Conservation (phyloP, 2,113 vertebrate genomes). For the Ranitomeya variabilis region DNA sequence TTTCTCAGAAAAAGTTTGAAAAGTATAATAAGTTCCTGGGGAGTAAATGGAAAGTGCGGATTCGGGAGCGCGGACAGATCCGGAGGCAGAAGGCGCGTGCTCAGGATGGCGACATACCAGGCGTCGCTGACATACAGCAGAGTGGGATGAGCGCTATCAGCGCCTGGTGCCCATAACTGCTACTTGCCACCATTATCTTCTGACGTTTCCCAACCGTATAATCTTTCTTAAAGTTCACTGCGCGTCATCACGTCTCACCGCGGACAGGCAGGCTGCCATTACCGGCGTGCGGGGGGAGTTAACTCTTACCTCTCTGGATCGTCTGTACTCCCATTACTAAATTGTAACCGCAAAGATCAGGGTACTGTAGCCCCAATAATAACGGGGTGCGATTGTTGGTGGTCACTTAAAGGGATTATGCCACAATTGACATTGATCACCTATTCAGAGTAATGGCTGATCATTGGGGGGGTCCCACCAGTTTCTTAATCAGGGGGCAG, state of each 20-base stretch:
- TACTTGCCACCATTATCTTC: constrained; percentile 7
- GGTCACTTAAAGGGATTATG: no score
- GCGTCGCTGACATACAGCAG: background rate
- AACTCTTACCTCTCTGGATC: background rate
- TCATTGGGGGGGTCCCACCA: no score
- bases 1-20: background rate
- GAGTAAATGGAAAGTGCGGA: background rate
- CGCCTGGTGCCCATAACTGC: constrained; percentile 5
- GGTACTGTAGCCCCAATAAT: no score
- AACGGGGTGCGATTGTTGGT: no score
- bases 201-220: background rate
- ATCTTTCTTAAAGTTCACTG: constrained; percentile 46
- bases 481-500: no score
- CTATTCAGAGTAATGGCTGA: no score
- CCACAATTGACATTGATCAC: no score
- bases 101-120: background rate
- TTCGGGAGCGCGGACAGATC: background rate
- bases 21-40: background rate
- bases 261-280: background rate
- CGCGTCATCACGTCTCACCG: background rate
- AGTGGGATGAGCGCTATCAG: background rate
- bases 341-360: no score
- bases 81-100: background rate
- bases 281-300: background rate
- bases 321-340: background rate